Base-by-base conservation (phyloP, 2,113 vertebrate genomes). In the Acanthochromis polyacanthus region DNA sequence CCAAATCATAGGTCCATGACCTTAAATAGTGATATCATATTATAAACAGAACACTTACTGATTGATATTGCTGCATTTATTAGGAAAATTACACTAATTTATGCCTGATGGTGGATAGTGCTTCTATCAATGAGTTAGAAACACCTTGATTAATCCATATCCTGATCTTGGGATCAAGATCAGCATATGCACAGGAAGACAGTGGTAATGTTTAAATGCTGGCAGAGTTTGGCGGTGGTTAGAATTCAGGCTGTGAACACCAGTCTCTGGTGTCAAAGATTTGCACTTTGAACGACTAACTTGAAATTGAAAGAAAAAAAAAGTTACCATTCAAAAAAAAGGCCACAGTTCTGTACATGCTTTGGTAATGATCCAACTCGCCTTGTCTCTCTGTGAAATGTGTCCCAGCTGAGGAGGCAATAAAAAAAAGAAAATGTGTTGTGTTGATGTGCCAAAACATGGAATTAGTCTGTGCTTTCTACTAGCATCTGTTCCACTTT, bases 401-500 rank as follows among this genome's bases (percentile, higher is more conserved):
- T 38, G 67, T 62, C 38, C 30, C 10, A 59, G 14, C n/a, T 36
- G 40, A 43, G 14, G 40, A 43, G 40, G 40, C 40, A 32, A 11
- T 66, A 6, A 4, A 25, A 6, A 4, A 25, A 75, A 75, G 0
- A 25, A n/a, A 64, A 25, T 14, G 14, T 15, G 40, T 43, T 43
- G 40, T 43, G 40, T 43, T 43, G 14, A 43, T 43, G 14, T 43
- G 40, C 40, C 40, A 43, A 43, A 36, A 43, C 40, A 43, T 43
- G 10, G 4, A 78, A 57, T 51, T 36, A 75, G 20, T 32, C 56
- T 57, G 11, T 53, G 5, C 16, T 58, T 72, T 70, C 43, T 43
- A 50, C 11, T 2, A 2, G 0, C 25, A 77, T 66, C 38, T 53
- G 36, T 36, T 65, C 22, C 63, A 74, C 68, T 56, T 45, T 63